phyloP scores from a whole-genome alignment of 2,797 vertebrate species.

The Crenichthys baileyi region DNA sequence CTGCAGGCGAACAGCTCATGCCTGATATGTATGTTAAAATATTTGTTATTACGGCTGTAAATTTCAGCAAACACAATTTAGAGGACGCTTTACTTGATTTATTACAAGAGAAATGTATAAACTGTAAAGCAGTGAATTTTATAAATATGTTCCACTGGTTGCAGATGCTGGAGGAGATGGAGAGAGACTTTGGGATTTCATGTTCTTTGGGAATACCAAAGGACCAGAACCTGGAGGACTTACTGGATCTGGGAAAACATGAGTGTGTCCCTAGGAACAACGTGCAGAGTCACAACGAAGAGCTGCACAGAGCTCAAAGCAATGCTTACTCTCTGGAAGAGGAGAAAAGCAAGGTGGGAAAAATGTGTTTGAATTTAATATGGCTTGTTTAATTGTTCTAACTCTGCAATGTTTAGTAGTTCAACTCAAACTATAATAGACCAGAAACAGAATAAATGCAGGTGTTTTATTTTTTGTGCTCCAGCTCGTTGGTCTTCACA shows the following conservation, averaged over 20 bases:
- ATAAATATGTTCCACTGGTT: slow-evolving; percentile 13
- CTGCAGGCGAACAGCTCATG: background rate
- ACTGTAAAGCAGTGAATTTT: background rate
- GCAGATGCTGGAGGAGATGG: slow-evolving; percentile 80
- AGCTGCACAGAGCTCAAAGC: slow-evolving; percentile 67
- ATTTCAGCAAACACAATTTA: background rate
- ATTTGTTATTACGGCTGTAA: background rate
- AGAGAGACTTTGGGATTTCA: slow-evolving; percentile 69
- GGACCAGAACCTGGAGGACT: slow-evolving; percentile 62
- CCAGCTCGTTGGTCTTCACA: slow-evolving; percentile 81
- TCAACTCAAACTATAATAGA: background rate
- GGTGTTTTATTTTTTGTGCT: slow-evolving; percentile 13
- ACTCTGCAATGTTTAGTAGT: background rate
- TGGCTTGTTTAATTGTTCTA: background rate
- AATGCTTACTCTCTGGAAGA: slow-evolving; percentile 69
- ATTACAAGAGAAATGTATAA: too few species aligned
- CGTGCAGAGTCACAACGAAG: slow-evolving; percentile 73
- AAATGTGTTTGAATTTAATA: background rate
- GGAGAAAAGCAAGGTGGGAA: slow-evolving; percentile 83
- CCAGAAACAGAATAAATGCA: background rate
- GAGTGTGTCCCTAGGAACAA: slow-evolving; percentile 69
- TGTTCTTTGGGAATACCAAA: slow-evolving; percentile 58
- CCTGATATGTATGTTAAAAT: background rate
- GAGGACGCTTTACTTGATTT: too few species aligned
- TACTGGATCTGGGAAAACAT: slow-evolving; percentile 57